Evolutionary conservation across 2,113 vertebrate genomes (phyloP), one percentile per base, ranked within the genome.

Genomic region (Rhinichthys klamathensis): DNA sequence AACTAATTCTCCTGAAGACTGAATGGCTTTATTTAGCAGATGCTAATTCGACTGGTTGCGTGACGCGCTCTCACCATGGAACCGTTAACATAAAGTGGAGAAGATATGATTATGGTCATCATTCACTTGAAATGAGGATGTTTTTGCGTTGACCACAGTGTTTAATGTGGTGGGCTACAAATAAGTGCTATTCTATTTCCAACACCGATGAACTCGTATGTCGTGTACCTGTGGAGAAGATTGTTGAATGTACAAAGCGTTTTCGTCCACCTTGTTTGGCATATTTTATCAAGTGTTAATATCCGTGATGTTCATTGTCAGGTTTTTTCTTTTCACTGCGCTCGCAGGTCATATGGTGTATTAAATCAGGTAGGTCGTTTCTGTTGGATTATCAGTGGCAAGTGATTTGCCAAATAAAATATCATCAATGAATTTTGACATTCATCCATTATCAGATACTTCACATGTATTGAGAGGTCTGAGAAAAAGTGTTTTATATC

Each of bases 171-270:
- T 56, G 6, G 54, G 54, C 54, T 56, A 56, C 21, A 80, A 27
- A 80, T 49, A 80, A 80, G 78, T 80, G 78, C 25, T 44, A 80
- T 65, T 65, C n/a, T 49, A n/a, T 67, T 32, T 69, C 16, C 79
- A 69, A 69, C 25, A 30, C 30, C 11, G 23, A 67, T 83, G 35
- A 83, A 69, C 80, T 60, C 41, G 10, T 74, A n/a, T 83, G 46
- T 83, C 75, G 84, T 61, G 67, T 23, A 70, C 41, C 60, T 69
- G 83, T 80, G 78, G 25, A 85, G 84, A 80, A 75, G 84, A 49
- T 82, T 61, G 83, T 44, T 76, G 84, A 86, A 86, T 84, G 84
- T 84, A 75, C 23, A 86, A 83, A 61, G 56, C 70, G 15, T 74
- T 18, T 72, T 51, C 30, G 60, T 82, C 72, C 38, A 41, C 38